Conservation (phyloP, 2,113 vertebrate genomes). For the Lasiurus borealis region DNA sequence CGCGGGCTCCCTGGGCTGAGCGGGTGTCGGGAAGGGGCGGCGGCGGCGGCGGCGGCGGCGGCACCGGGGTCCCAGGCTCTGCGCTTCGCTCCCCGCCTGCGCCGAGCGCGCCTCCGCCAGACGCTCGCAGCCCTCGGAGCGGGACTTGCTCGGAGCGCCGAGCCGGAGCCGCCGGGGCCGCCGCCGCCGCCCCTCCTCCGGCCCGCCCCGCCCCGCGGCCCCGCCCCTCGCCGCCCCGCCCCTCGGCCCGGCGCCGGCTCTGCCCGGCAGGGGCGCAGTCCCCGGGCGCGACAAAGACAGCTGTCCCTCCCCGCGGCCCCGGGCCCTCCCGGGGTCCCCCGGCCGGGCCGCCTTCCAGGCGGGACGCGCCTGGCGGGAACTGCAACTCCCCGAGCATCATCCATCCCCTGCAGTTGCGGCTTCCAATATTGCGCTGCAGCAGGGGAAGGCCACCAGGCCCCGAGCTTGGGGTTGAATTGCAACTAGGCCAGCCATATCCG, state of each 20-base stretch:
- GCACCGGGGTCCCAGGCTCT: background rate
- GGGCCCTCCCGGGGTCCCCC: conserved; percentile 14
- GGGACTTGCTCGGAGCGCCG: conserved; percentile 66
- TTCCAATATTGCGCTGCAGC: background rate
- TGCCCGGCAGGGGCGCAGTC: conserved; percentile 73
- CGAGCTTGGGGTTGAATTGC: background rate
- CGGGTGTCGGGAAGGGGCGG: background rate
- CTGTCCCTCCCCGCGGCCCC: conserved; percentile 23
- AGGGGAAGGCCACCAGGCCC: conserved; percentile 27
- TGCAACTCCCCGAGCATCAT: background rate
- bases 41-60: conserved; percentile 40
- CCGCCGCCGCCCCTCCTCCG: conserved; percentile 74
- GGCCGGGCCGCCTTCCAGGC: conserved; percentile 21
- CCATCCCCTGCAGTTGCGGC: background rate
- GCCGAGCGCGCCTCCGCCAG: conserved; percentile 57
- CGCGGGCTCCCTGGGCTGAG: conserved; percentile 41
- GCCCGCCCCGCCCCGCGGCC: conserved; percentile 69
- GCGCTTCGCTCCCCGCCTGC: conserved; percentile 20
- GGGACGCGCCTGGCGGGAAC: conserved; percentile 29
- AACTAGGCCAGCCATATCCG: background rate
- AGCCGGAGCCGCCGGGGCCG: conserved; percentile 58
- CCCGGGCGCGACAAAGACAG: conserved; percentile 61
- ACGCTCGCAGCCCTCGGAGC: conserved; percentile 67
- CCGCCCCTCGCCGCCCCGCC: conserved; percentile 65
- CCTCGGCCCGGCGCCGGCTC: conserved; percentile 48